phyloP scores from a whole-genome alignment of 1,140 invertebrate genomes.

The Macrosteles quadrilineatus region DNA sequence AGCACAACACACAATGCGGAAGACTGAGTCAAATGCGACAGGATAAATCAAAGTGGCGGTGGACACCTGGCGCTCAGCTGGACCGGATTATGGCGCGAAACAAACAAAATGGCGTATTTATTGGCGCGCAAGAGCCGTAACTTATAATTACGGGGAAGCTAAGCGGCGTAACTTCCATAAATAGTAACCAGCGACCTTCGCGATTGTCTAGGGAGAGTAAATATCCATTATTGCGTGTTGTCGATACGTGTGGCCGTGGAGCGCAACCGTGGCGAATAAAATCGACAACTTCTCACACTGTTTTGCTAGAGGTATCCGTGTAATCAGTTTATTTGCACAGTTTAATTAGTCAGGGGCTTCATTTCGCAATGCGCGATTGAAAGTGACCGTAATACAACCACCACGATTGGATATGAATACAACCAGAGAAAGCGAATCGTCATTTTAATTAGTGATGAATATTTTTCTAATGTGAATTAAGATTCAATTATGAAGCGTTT shows the following conservation, averaged over 20 bases:
- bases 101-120: constrained; percentile 25
- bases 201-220: constrained; percentile 22
- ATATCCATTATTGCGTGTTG: constrained; percentile 15
- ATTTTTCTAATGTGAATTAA: too few species aligned
- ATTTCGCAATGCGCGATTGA: too few species aligned
- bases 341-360: too few species aligned
- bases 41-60: neutral
- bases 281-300: too few species aligned
- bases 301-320: too few species aligned
- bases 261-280: too few species aligned
- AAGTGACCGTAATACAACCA: too few species aligned
- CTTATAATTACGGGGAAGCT: constrained; percentile 23
- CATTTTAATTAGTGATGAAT: too few species aligned
- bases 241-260: constrained; percentile 4
- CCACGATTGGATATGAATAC: too few species aligned
- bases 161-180: constrained; percentile 25
- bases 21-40: neutral
- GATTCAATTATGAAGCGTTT: too few species aligned
- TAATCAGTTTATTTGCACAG: too few species aligned
- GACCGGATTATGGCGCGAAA: constrained; percentile 20
- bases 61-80: neutral
- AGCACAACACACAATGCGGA: neutral
- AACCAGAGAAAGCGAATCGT: too few species aligned
- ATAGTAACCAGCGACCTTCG: constrained; percentile 12
- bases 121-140: neutral